Conservation (phyloP, 2,888 invertebrate genomes). For the Rhagonycha lutea region DNA sequence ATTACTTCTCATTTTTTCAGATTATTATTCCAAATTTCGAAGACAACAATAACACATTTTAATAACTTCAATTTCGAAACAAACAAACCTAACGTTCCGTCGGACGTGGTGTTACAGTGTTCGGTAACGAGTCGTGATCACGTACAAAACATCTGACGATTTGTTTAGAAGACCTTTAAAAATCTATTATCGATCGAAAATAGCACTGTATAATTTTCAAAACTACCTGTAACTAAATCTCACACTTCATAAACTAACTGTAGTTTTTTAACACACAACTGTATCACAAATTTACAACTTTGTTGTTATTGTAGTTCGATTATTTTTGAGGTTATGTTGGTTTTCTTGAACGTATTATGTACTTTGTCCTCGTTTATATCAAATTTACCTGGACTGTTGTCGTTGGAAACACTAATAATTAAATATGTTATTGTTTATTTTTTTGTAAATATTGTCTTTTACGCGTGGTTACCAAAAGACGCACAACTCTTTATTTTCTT, state of each 20-base stretch:
- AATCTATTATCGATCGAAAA: slow-evolving; percentile 1
- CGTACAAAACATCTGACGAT: neutral
- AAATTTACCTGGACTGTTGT: neutral
- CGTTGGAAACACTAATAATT: neutral
- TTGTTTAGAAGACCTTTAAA: neutral
- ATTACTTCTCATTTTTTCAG: slow-evolving; percentile 19
- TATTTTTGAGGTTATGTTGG: slow-evolving; percentile 4
- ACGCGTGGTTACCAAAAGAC: slow-evolving; percentile 26
- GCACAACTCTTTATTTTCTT: slow-evolving; percentile 30
- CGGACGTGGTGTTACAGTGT: neutral
- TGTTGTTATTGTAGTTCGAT: neutral
- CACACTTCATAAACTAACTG: neutral
- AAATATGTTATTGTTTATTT: neutral
- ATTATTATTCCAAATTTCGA: neutral
- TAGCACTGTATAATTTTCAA: neutral
- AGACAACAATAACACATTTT: neutral
- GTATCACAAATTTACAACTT: neutral
- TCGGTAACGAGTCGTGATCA: neutral
- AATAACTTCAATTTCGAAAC: neutral
- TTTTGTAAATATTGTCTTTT: neutral
- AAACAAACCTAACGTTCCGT: neutral
- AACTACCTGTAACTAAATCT: neutral
- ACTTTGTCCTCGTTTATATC: neutral
- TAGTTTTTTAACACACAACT: neutral
- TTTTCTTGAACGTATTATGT: neutral